Evolutionary conservation across 2,888 invertebrate species (phyloP).

Genomic region (Heliconius ismenius): DNA sequence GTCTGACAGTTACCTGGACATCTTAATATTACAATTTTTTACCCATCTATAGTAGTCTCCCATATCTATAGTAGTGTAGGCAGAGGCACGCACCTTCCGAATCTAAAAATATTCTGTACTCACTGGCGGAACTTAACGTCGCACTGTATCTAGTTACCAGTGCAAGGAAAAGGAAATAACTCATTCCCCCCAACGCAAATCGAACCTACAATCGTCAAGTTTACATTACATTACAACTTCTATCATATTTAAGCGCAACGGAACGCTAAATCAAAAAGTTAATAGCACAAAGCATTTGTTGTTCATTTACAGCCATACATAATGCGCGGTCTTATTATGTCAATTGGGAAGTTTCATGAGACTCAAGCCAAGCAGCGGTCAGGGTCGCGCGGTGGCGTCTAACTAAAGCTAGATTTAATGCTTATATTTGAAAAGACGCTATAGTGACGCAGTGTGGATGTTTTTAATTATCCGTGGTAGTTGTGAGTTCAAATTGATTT

Average conservation of each 20-base stretch:
- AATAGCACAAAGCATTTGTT: constrained; percentile 13
- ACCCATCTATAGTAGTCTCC: too few species aligned
- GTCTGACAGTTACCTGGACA: too few species aligned
- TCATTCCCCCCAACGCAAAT: not conserved
- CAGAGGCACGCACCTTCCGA: not conserved
- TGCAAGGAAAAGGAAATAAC: not conserved
- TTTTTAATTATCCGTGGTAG: not conserved
- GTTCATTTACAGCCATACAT: constrained; percentile 3
- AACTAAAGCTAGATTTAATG: not conserved
- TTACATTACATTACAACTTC: too few species aligned
- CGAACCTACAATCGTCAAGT: not conserved
- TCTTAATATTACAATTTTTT: too few species aligned
- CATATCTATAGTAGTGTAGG: not conserved
- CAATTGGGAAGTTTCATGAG: constrained; percentile 21
- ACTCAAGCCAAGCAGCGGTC: constrained; percentile 21
- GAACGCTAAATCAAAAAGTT: constrained; percentile 8
- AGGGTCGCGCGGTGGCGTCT: constrained; percentile 22
- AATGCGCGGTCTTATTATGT: constrained; percentile 26
- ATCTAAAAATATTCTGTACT: not conserved
- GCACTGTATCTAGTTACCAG: not conserved
- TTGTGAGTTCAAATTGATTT: not conserved
- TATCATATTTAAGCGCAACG: not conserved
- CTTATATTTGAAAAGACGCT: not conserved
- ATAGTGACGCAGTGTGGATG: not conserved
- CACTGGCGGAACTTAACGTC: not conserved